phyloP scores from a whole-genome alignment of 2,888 invertebrate species.

The Phlogophora meticulosa region DNA sequence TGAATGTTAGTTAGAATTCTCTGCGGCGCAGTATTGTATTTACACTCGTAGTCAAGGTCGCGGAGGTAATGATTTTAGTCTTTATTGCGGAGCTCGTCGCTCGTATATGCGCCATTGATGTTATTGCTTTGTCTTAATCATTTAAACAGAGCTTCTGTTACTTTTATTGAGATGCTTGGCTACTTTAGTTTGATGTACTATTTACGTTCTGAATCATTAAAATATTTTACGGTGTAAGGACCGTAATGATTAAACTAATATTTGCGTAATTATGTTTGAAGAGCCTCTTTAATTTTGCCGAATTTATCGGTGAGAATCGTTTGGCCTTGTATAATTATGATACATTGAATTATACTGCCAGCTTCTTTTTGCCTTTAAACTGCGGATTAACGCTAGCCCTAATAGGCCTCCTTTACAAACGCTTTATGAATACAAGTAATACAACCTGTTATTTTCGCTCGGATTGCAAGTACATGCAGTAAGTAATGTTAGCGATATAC shows the following conservation, averaged over 20 bases:
- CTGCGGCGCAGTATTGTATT: constrained; percentile 63
- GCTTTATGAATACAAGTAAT: background rate
- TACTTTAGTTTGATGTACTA: constrained; percentile 21
- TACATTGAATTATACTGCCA: constrained; percentile 9
- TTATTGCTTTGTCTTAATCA: constrained; percentile 45
- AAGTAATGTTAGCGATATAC: background rate
- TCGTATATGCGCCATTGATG: constrained; percentile 34
- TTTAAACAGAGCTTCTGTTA: constrained; percentile 46
- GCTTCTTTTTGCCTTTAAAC: background rate
- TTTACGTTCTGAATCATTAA: constrained; percentile 4
- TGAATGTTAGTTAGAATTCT: constrained; percentile 62
- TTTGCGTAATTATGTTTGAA: constrained; percentile 22
- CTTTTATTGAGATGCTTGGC: constrained; percentile 36
- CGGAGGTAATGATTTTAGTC: constrained; percentile 61
- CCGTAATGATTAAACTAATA: background rate
- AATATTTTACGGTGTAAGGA: background rate
- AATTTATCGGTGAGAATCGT: constrained; percentile 13
- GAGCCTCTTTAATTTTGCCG: constrained; percentile 8
- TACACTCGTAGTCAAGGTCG: constrained; percentile 61
- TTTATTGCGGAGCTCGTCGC: constrained; percentile 52
- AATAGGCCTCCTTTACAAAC: constrained; percentile 5
- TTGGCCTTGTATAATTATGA: constrained; percentile 23
- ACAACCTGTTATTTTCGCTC: background rate
- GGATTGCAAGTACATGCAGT: constrained; percentile 10
- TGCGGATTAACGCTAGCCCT: constrained; percentile 13